Evolutionary conservation across 2,888 invertebrate genomes (phyloP).

Genomic region (Chymomyza procnemis): DNA sequence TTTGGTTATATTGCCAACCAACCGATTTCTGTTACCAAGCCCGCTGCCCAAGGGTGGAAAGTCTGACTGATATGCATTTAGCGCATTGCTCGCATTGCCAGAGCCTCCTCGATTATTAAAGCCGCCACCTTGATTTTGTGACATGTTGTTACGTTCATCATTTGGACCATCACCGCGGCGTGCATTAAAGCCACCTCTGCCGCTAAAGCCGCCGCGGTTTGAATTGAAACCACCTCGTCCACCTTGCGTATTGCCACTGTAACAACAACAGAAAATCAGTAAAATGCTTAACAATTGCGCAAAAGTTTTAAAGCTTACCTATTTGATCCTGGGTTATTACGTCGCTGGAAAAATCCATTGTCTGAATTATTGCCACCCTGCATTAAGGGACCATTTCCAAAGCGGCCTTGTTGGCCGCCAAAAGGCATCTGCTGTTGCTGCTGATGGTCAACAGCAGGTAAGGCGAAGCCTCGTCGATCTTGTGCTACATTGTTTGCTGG

Average conservation of each 20-base stretch:
- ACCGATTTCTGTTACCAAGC: slow-evolving; percentile 69
- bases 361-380: slow-evolving; percentile 33
- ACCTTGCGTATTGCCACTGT: slow-evolving; percentile 61
- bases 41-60: slow-evolving; percentile 69
- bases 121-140: slow-evolving; percentile 78
- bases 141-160: slow-evolving; percentile 58
- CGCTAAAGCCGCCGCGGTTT: slow-evolving; percentile 55
- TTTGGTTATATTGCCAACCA: no score
- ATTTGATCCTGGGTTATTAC: slow-evolving; percentile 38
- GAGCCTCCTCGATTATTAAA: slow-evolving; percentile 75
- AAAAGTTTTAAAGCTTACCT: slow-evolving; percentile 37
- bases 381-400: slow-evolving; percentile 44
- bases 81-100: slow-evolving; percentile 28
- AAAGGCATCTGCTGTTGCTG: slow-evolving; percentile 50
- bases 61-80: slow-evolving; percentile 70
- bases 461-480: slow-evolving; percentile 76
- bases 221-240: slow-evolving; percentile 64
- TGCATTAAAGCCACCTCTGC: slow-evolving; percentile 52
- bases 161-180: slow-evolving; percentile 78
- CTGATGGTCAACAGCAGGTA: slow-evolving; percentile 67
- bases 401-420: slow-evolving; percentile 75
- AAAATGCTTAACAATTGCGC: neutral
- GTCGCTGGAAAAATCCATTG: slow-evolving; percentile 43
- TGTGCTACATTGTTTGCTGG: slow-evolving; percentile 52
- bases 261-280: neutral